Evolutionary conservation across 2,888 invertebrate genomes (phyloP).

Genomic region (Lochmaea capreae): DNA sequence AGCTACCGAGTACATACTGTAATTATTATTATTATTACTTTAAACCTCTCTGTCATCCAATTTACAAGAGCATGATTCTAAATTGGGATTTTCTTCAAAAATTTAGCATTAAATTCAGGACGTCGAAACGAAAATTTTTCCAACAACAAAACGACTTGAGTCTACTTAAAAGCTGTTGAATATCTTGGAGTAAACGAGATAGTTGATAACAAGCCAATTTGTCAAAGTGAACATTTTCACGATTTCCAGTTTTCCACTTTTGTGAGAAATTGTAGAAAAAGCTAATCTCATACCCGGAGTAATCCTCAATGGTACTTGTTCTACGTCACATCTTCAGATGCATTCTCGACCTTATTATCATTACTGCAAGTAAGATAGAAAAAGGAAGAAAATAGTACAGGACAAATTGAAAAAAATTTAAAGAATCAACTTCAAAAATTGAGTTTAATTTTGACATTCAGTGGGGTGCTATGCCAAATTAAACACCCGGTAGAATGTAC

Average conservation of each 20-base stretch:
- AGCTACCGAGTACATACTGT: too few species aligned
- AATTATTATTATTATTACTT: neutral
- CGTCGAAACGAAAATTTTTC: neutral
- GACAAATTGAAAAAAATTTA: neutral
- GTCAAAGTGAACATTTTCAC: constrained; percentile 44
- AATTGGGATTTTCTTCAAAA: neutral
- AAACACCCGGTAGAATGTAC: too few species aligned
- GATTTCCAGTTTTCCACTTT: constrained; percentile 27
- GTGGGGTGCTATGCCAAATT: too few species aligned
- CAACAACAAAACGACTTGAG: constrained; percentile 8
- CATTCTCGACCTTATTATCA: constrained; percentile 41
- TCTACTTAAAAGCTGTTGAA: constrained; percentile 6
- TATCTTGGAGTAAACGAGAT: constrained; percentile 24
- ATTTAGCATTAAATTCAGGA: neutral
- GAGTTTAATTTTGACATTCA: too few species aligned
- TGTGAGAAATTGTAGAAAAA: constrained; percentile 44
- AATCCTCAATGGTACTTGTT: constrained; percentile 45
- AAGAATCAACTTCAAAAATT: neutral
- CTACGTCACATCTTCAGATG: constrained; percentile 40
- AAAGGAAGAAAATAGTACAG: neutral
- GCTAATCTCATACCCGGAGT: constrained; percentile 43
- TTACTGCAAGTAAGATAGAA: neutral
- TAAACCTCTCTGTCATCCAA: neutral
- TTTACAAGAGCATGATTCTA: neutral
- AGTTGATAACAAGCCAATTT: constrained; percentile 42